A percentile compares a stretch with the other conserved stretches of the same genome.
phyloP scores from a whole-genome alignment of 2,113 vertebrate genomes.

The Spizaetus ornatus region DNA sequence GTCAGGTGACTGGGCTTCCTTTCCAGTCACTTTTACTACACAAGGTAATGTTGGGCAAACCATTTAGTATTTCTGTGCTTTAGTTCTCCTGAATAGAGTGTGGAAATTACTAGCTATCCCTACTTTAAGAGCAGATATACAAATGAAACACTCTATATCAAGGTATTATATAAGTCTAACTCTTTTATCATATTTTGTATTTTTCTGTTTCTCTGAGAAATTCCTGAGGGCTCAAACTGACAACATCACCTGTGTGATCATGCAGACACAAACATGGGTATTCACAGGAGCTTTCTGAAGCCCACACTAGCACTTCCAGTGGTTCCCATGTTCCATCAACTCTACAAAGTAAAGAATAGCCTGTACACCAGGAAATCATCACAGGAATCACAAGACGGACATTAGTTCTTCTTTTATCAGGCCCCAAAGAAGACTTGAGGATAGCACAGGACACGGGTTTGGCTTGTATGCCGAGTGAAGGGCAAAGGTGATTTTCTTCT shows the following conservation, averaged over 20 bases:
- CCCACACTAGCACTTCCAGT: neutral
- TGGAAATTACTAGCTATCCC: neutral
- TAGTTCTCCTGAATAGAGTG: neutral
- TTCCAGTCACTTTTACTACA: neutral
- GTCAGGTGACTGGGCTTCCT: neutral
- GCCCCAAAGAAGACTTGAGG: neutral
- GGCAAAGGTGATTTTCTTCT: neutral
- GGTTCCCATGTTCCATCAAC: neutral
- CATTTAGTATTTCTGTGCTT: neutral
- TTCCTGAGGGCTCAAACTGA: fast-evolving
- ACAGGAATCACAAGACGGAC: neutral
- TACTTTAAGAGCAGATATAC: neutral
- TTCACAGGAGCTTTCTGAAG: neutral
- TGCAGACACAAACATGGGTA: neutral
- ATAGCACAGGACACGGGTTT: neutral
- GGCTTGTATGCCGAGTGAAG: neutral
- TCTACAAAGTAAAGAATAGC: neutral
- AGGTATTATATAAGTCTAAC: neutral
- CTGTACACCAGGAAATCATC: neutral
- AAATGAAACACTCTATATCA: neutral
- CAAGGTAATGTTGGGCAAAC: neutral
- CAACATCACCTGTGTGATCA: neutral
- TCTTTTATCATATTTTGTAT: neutral
- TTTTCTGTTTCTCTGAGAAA: neutral
- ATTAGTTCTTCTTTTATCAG: neutral